Percentiles rank a stretch among this genome's conserved stretches.
Conservation (phyloP, 2,113 vertebrate genomes). For the Phainopepla nitens region DNA sequence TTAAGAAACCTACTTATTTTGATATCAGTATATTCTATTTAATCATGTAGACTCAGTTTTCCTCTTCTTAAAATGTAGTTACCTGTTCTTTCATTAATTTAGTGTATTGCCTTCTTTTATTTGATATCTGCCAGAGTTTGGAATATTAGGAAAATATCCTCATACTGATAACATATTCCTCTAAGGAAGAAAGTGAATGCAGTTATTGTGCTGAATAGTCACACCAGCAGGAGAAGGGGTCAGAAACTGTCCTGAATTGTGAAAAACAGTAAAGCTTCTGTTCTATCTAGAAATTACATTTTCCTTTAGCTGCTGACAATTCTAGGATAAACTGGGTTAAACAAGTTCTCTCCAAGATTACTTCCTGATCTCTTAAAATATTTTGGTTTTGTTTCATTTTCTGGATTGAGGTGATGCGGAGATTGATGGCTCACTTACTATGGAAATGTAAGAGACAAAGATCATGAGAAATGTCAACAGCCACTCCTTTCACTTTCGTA, state of each 20-base stretch:
- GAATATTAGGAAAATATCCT: neutral
- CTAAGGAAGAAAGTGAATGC: neutral
- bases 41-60: neutral
- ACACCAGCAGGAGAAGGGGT: neutral
- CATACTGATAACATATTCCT: neutral
- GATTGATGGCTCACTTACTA: neutral
- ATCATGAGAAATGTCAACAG: neutral
- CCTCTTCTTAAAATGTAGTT: neutral
- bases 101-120: neutral
- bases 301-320: neutral
- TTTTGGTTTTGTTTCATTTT: neutral
- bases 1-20: neutral
- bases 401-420: neutral
- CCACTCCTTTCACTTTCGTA: neutral
- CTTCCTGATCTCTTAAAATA: neutral
- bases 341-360: neutral
- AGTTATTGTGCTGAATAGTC: neutral
- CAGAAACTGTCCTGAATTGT: neutral
- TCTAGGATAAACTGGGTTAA: neutral
- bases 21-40: neutral
- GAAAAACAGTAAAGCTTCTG: neutral
- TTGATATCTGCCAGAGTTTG: neutral
- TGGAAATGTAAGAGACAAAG: neutral
- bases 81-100: neutral
- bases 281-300: neutral